Evolutionary conservation across 2,797 vertebrate genomes (phyloP), one percentile per base, ranked within the genome.

Genomic region (Megalops cyprinoides): DNA sequence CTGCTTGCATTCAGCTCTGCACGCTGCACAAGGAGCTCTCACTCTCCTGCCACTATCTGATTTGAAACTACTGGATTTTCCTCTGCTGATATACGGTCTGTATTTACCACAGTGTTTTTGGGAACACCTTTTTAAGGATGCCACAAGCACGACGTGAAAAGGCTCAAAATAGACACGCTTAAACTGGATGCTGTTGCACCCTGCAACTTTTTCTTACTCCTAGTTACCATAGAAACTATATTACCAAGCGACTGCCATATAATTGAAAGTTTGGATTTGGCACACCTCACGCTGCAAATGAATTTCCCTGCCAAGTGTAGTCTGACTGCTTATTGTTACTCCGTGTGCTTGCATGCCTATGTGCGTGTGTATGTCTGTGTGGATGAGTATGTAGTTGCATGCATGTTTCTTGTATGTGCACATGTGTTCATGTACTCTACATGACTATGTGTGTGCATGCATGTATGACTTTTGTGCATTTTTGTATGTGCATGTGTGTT

Each of bases 191-290:
- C 71, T 48, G 23, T 28, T 46, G 14, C 46, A 48, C 42, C 71
- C 71, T 8, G 20, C 44, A 74, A 74, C 71, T 74, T 74, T 74
- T 44, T 44, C 42, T 74, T 28, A 20, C 42, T 15, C 39, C 42
- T 34, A 74, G 71, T 74, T 74, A 46, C 71, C 71, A 74, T 74
- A 74, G 71, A 74, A 74, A 74, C 71, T 74, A 48, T 74, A 74
- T 74, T 74, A 74, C n/a, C 71, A 74, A 48, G 71, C 18, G 37
- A 48, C 71, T 28, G 71, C 46, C 44, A n/a, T 48, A 28, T 28
- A 74, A 74, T 49, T 74, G 20, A 46, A 46, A 74, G 20, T 48
- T 74, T 74, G 14, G 15, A 20, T 49, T 74, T 74, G 42, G 42
- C 71, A 46, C 48, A 20, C 71, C 71, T 74, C 71, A 46, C 20